Evolutionary conservation across 2,888 invertebrate genomes (phyloP).

Genomic region (Heliconius charithonia): DNA sequence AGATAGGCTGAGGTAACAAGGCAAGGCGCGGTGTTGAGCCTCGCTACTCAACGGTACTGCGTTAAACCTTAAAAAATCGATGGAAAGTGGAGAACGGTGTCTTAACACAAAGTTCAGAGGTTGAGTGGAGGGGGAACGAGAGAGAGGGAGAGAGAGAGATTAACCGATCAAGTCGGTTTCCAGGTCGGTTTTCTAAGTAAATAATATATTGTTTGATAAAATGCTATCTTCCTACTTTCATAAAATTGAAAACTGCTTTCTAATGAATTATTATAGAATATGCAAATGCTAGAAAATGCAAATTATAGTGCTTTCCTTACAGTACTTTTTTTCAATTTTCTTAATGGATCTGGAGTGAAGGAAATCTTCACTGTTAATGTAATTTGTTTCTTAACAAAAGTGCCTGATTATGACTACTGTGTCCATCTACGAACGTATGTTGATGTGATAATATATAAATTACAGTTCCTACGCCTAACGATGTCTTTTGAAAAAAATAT

Average conservation of each 20-base stretch:
- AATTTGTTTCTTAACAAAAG: neutral
- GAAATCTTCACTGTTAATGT: neutral
- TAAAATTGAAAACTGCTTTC: neutral
- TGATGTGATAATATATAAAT: neutral
- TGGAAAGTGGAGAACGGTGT: too few relatives aligned
- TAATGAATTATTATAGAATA: neutral
- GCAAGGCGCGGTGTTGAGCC: too few relatives aligned
- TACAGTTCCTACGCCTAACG: neutral
- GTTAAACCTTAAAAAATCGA: too few relatives aligned
- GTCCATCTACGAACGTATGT: neutral
- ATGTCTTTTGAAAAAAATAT: conserved; percentile 3
- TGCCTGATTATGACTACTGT: conserved; percentile 4
- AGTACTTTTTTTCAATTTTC: neutral
- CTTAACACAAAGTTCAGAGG: too few relatives aligned
- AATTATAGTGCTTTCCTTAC: neutral
- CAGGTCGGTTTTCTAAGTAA: too few relatives aligned
- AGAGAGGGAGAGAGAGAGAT: too few relatives aligned
- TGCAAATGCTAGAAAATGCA: neutral
- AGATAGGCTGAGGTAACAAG: too few relatives aligned
- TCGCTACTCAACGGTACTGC: too few relatives aligned
- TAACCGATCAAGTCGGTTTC: too few relatives aligned
- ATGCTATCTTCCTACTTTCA: neutral
- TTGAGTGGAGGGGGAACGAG: too few relatives aligned
- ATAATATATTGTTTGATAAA: too few relatives aligned
- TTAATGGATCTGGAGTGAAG: neutral